Conservation (phyloP, 1,140 invertebrate genomes). For the Amphibalanus amphitrite region DNA sequence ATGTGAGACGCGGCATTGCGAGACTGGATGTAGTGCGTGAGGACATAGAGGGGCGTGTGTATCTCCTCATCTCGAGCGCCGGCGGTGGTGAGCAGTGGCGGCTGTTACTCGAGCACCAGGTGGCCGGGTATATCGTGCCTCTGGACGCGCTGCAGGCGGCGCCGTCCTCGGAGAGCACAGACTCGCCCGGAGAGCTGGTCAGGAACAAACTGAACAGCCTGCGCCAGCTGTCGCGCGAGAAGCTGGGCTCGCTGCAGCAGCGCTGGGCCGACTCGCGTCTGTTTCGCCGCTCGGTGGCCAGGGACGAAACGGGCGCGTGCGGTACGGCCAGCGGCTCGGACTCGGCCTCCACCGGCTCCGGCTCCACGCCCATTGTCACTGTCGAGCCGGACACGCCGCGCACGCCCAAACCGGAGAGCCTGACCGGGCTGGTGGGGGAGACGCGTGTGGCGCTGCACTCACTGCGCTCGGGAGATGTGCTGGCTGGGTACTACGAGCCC, state of each 20-base stretch:
- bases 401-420: slow-evolving; percentile 2
- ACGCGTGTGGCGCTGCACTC: not conserved
- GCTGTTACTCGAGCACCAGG: not conserved
- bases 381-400: not conserved
- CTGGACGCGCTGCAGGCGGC: not conserved
- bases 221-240: slow-evolving; percentile 1
- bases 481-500: not conserved
- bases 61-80: not conserved
- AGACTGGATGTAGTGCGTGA: not conserved
- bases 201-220: not conserved
- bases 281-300: not conserved
- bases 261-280: not conserved
- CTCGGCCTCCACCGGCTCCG: too few species aligned
- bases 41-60: not conserved
- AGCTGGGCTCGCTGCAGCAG: not conserved
- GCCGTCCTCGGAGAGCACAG: not conserved
- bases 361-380: too few species aligned
- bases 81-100: not conserved
- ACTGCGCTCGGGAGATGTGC: not conserved
- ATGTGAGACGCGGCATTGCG: slow-evolving; percentile 23
- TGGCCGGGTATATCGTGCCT: not conserved
- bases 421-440: not conserved
- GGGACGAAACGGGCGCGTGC: not conserved
- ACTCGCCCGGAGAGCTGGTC: not conserved
- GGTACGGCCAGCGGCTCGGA: too few species aligned